Base-by-base conservation (phyloP, 2,888 invertebrate genomes). In the Ormyrus thymus region DNA sequence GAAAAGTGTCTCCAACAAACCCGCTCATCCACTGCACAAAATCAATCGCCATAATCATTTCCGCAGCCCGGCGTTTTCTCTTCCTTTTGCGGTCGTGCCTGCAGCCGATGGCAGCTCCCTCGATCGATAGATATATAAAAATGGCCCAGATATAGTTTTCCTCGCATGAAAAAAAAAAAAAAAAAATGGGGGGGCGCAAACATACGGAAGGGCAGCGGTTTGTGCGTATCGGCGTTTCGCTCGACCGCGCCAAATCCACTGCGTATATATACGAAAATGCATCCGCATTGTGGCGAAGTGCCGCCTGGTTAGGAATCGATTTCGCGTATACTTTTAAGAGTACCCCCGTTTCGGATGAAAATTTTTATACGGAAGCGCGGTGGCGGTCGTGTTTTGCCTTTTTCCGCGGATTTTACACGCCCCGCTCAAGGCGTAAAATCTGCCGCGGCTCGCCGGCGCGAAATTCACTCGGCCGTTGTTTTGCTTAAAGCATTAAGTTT, bases 91-190 rank as follows among this genome's bases (percentile, higher is more conserved):
- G 51, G 61, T 61, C 45, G 61, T 51, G 13, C 50, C 29, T 50
- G 29, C 8, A 29, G 51, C 61, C 43, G 43, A 43, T 29, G 46
- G n/a, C 48, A 46, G 10, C n/a, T 46, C n/a, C n/a, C 13, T 74
- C 59, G 75, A 75, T 75, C 75, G 75, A 53, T 51, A 59, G 51
- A 66, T 45, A 59, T 53, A 61, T 61, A 56, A 56, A 69, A 69
- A 56, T 13, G 56, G 46, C 50, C 50, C 51, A n/a, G 62, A 46
- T 11, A 50, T 59, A 56, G 29, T 29, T 4, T 29, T 29, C 29
- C 15, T 13, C 13, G 53, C 9, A 45, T 43, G 13, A 5, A 56
- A 53, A 9, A 15, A 11, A n/a, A n/a, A 11, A 29, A 65, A 71
- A 71, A 59, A 51, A 53, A 50, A 13, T 4, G 11, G 4, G 43